These are phyloP conservation scores for Todiramphus saurophagus DNA, from an alignment of 2,113 vertebrate species.

Conservation along the genomic window DNA sequence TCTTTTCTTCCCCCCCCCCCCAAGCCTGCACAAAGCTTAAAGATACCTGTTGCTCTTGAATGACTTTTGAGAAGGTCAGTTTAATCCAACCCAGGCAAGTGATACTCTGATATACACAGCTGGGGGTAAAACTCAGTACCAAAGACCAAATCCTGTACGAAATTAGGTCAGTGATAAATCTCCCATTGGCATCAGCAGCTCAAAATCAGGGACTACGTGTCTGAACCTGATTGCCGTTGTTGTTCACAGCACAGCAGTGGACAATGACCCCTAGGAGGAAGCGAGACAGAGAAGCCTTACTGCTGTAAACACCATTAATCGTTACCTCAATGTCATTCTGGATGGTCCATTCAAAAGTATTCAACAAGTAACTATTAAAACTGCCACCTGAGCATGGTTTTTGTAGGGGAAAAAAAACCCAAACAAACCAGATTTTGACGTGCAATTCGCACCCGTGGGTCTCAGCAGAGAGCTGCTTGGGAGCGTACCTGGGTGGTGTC, in stretches of 20 bases:
- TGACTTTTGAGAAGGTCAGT: background rate
- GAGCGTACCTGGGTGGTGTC: rapidly evolving
- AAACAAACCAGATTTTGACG: rapidly evolving
- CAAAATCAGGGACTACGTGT: background rate
- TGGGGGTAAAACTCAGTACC: background rate
- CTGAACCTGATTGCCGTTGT: background rate
- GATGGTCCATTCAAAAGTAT: background rate
- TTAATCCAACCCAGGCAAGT: background rate
- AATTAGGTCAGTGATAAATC: background rate
- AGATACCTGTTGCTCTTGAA: background rate
- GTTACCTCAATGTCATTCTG: background rate
- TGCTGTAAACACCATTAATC: background rate
- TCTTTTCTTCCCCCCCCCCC: no score
- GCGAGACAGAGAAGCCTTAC: rapidly evolving
- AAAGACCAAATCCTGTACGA: background rate
- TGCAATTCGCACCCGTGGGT: rapidly evolving
- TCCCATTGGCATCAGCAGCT: background rate
- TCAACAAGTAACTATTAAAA: background rate
- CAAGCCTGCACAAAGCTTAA: background rate
- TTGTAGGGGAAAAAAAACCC: no score
- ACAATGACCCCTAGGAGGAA: background rate
- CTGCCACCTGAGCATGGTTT: background rate
- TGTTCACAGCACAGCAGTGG: background rate
- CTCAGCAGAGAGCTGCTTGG: background rate
- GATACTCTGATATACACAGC: background rate